Conservation (phyloP, 2,888 invertebrate genomes). For the Leptinotarsa juncta region DNA sequence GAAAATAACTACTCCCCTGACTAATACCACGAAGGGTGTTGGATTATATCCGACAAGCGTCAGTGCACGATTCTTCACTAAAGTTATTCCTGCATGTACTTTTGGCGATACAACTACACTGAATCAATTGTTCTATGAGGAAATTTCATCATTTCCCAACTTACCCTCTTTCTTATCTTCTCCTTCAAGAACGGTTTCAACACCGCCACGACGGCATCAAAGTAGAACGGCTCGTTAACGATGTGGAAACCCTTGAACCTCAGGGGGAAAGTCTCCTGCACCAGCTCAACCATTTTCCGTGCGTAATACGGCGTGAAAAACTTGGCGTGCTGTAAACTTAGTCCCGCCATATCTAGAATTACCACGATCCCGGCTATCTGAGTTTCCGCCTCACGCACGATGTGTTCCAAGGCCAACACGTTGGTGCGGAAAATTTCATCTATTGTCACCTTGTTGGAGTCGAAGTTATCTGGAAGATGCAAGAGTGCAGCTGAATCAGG, state of each 20-base stretch:
- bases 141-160: background rate
- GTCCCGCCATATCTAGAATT: slow-evolving; percentile 64
- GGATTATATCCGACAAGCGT: no score
- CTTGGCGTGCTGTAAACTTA: slow-evolving; percentile 67
- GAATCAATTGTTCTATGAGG: no score
- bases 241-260: slow-evolving; percentile 67
- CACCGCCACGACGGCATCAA: slow-evolving; percentile 71
- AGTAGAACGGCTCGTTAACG: slow-evolving; percentile 67
- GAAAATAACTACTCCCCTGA: no score
- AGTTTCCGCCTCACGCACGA: slow-evolving; percentile 69
- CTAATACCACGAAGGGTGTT: no score
- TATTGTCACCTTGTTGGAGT: slow-evolving; percentile 65
- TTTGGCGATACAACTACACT: no score
- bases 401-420: slow-evolving; percentile 68
- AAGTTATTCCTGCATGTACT: no score
- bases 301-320: slow-evolving; percentile 68
- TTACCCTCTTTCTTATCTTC: slow-evolving; percentile 81
- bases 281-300: slow-evolving; percentile 65
- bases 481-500: background rate
- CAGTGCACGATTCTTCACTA: no score
- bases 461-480: slow-evolving; percentile 63
- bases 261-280: slow-evolving; percentile 68
- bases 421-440: slow-evolving; percentile 69
- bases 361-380: slow-evolving; percentile 71
- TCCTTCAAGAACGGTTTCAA: slow-evolving; percentile 86